phyloP scores from a whole-genome alignment of 2,797 vertebrate species.

The Tiaroga cobitis region DNA sequence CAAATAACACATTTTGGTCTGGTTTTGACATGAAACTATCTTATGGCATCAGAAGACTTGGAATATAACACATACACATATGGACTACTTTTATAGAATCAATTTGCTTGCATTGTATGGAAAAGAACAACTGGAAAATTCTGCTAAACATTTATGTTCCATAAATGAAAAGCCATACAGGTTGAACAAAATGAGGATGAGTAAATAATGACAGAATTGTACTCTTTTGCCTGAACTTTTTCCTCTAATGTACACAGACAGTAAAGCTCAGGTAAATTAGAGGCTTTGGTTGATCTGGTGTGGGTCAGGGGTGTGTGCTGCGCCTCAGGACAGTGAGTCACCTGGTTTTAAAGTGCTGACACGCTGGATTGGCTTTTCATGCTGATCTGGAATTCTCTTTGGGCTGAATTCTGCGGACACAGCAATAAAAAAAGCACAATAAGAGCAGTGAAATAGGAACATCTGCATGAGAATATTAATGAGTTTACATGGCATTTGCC shows the following conservation, averaged over 20 bases:
- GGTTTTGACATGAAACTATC: not conserved
- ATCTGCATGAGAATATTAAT: not conserved
- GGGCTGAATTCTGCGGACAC: slow-evolving; percentile 62
- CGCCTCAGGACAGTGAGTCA: slow-evolving; percentile 50
- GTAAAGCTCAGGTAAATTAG: slow-evolving; percentile 17
- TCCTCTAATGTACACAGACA: not conserved
- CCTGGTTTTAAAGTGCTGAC: slow-evolving; percentile 68
- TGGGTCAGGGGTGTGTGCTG: not conserved
- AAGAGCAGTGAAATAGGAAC: not conserved
- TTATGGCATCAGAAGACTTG: not conserved
- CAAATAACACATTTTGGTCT: not conserved
- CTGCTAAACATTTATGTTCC: not conserved
- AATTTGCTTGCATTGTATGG: not conserved
- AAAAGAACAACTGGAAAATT: not conserved
- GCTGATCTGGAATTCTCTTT: slow-evolving; percentile 52
- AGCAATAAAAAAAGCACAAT: slow-evolving; percentile 25
- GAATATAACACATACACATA: not conserved
- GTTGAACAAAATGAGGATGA: not conserved
- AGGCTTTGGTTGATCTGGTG: slow-evolving; percentile 14
- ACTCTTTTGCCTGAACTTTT: not conserved
- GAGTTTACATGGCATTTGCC: not conserved
- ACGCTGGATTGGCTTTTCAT: slow-evolving; percentile 56
- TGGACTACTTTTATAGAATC: not conserved
- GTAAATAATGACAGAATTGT: not conserved
- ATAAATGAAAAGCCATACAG: not conserved